Conservation (phyloP, 2,797 vertebrate species). For the Betta splendens region DNA sequence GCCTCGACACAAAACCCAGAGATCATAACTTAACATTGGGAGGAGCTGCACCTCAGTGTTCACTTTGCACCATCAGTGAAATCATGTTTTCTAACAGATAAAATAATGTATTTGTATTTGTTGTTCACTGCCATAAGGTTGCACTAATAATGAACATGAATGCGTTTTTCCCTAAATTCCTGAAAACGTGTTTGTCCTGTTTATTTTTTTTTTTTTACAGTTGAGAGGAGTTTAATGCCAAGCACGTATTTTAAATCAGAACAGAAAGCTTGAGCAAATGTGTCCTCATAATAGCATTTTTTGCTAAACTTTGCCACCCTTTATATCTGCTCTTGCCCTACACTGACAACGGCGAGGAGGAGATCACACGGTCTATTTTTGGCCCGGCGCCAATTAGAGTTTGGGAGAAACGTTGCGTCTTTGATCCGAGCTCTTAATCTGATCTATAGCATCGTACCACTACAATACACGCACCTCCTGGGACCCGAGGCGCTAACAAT, state of each 20-base stretch:
- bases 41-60: too few species aligned
- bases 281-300: slow-evolving; percentile 6
- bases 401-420: slow-evolving; percentile 51
- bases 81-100: not conserved
- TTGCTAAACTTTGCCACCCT: slow-evolving; percentile 32
- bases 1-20: slow-evolving; percentile 8
- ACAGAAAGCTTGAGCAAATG: not conserved
- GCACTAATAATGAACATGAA: not conserved
- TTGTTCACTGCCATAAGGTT: not conserved
- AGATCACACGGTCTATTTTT: slow-evolving; percentile 66
- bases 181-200: slow-evolving; percentile 44
- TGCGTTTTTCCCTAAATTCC: slow-evolving; percentile 16
- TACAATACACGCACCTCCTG: slow-evolving; percentile 47
- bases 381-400: slow-evolving; percentile 66
- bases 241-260: slow-evolving; percentile 18
- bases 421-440: slow-evolving; percentile 63
- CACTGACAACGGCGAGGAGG: slow-evolving; percentile 37
- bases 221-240: slow-evolving; percentile 2
- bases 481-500: slow-evolving; percentile 53
- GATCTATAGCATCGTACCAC: slow-evolving; percentile 47
- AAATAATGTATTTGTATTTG: slow-evolving; percentile 2
- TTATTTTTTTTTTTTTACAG: not conserved
- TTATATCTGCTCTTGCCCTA: slow-evolving; percentile 23
- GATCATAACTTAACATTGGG: not conserved
- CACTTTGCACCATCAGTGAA: too few species aligned